Conservation (phyloP, 2,797 vertebrate genomes). For the Threskiornis aethiopicus region DNA sequence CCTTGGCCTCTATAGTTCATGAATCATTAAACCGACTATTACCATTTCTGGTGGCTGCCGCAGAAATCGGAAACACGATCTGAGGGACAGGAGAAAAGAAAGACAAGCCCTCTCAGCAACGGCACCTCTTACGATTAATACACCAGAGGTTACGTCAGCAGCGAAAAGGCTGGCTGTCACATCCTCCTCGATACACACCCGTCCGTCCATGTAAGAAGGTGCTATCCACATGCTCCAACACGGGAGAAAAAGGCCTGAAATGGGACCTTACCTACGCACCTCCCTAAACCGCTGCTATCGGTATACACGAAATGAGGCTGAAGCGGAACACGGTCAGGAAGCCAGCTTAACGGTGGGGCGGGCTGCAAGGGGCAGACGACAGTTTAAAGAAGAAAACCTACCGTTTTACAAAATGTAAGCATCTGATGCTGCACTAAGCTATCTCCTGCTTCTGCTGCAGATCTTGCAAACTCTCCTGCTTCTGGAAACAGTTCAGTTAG, state of each 20-base stretch:
- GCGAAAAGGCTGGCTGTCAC: not conserved
- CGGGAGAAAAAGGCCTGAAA: not conserved
- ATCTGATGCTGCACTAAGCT: not conserved
- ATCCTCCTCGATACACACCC: not conserved
- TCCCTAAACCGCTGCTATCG: not conserved
- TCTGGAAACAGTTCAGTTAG: not conserved
- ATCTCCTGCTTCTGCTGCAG: not conserved
- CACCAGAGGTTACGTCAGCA: not conserved
- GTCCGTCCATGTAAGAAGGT: not conserved
- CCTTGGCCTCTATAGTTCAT: not conserved
- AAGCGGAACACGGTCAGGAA: not conserved
- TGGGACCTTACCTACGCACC: fast-evolving
- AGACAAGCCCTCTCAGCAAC: not conserved
- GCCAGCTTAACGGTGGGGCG: not conserved
- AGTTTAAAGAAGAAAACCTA: not conserved
- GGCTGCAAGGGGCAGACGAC: not conserved
- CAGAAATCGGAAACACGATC: not conserved
- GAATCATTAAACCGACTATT: not conserved
- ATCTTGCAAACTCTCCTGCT: not conserved
- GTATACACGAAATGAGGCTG: not conserved
- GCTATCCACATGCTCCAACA: not conserved
- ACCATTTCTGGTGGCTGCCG: not conserved
- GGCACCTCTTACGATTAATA: not conserved
- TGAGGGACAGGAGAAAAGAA: not conserved
- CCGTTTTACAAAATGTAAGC: not conserved